Percentiles rank a stretch among this genome's conserved stretches.
Evolutionary conservation across 1,140 invertebrate species (phyloP).

Genomic region (Arctopsyche grandis): DNA sequence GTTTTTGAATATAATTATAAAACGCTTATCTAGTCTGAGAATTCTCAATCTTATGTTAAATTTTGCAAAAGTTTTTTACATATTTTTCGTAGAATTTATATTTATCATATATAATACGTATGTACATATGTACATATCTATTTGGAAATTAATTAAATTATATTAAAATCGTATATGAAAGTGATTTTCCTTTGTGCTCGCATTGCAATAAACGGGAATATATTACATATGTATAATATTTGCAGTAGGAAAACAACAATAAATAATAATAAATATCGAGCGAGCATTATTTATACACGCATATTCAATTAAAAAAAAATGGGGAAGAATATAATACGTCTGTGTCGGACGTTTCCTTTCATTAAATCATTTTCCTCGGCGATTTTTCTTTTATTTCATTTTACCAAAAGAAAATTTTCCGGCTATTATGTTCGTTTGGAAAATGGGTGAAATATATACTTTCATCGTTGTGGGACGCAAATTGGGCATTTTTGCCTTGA

Average conservation of each 20-base stretch:
- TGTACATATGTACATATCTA: no score
- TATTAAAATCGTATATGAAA: no score
- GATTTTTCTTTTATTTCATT: neutral
- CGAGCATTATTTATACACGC: neutral
- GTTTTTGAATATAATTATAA: no score
- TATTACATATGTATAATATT: neutral
- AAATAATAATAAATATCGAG: neutral
- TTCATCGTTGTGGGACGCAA: neutral
- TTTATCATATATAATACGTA: no score
- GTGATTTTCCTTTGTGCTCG: no score
- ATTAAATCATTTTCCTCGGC: constrained; percentile 7
- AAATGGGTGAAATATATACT: neutral
- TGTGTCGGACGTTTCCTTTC: constrained; percentile 8
- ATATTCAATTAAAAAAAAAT: constrained; percentile 17
- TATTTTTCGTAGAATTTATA: no score
- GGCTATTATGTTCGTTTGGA: neutral
- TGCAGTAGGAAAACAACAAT: neutral
- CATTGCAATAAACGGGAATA: neutral
- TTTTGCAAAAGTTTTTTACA: no score
- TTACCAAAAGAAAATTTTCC: neutral
- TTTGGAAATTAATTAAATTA: no score
- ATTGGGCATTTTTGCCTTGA: neutral
- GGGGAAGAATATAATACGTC: neutral
- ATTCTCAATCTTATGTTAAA: no score
- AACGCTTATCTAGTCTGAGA: no score